A percentile compares a stretch with the other conserved stretches of the same genome.
These are phyloP conservation scores for Aldabrachelys gigantea DNA, from an alignment of 2,113 vertebrate genomes.

Conservation along the genomic window DNA sequence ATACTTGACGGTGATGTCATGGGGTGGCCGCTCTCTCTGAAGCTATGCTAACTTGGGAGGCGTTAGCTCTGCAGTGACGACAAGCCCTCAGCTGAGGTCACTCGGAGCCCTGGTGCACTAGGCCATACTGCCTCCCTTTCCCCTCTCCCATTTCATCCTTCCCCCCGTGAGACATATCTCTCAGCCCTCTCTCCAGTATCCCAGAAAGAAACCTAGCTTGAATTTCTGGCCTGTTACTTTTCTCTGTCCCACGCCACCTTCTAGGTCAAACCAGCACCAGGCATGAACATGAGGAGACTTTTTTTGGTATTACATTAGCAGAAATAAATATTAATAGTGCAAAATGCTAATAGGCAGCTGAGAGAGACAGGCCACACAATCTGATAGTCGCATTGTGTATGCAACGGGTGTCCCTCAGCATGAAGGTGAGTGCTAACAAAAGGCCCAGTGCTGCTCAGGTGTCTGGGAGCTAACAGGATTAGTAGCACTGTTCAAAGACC, in stretches of 20 bases:
- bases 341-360: not conserved
- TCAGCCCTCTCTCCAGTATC: not conserved
- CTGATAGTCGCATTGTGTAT: not conserved
- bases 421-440: not conserved
- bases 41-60: not conserved
- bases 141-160: not conserved
- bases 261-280: not conserved
- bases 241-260: not conserved
- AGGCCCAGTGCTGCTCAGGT: accelerated
- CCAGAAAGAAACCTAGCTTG: not conserved
- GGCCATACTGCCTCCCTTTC: not conserved
- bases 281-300: not conserved
- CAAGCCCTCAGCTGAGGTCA: not conserved
- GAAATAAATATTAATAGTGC: not conserved
- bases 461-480: not conserved
- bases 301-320: not conserved
- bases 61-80: not conserved
- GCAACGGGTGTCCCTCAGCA: not conserved
- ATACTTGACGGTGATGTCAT: not conserved
- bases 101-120: not conserved
- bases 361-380: not conserved
- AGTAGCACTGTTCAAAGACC: not conserved
- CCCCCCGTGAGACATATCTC: not conserved
- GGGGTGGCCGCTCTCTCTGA: not conserved
- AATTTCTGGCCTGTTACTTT: not conserved